phyloP scores from a whole-genome alignment of 2,113 vertebrate genomes.

The Romanogobio albipinnatus region DNA sequence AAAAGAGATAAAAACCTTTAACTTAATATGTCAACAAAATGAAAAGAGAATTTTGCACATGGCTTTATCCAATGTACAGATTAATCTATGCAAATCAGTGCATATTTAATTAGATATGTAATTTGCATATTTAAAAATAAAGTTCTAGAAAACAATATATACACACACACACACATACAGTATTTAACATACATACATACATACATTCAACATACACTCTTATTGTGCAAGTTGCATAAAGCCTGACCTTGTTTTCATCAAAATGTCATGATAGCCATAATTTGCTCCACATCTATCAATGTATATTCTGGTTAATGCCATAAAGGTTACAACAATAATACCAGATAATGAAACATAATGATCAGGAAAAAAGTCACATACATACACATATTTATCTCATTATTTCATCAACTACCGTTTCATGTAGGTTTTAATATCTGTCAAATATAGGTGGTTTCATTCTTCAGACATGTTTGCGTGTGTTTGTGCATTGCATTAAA shows the following conservation, averaged over 20 bases:
- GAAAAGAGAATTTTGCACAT: neutral
- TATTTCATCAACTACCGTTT: neutral
- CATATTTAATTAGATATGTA: neutral
- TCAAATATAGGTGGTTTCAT: neutral
- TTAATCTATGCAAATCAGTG: neutral
- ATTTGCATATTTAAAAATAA: too few relatives aligned
- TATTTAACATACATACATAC: too few relatives aligned
- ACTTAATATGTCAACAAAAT: neutral
- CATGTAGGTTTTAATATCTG: neutral
- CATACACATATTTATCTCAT: neutral
- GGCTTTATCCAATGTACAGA: neutral
- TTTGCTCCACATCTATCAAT: too few relatives aligned
- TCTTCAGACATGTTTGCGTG: neutral
- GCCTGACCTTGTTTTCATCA: neutral
- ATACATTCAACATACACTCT: too few relatives aligned
- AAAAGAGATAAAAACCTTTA: neutral
- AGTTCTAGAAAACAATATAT: too few relatives aligned
- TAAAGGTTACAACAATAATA: neutral
- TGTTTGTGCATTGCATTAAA: neutral
- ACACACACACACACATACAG: too few relatives aligned
- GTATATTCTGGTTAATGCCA: neutral
- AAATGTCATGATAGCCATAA: neutral
- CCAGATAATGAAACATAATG: neutral
- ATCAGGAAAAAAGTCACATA: neutral
- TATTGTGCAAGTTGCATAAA: too few relatives aligned